A percentile compares a stretch with the other conserved stretches of the same genome.
These are phyloP conservation scores for Lucifuga dentata DNA, from an alignment of 2,113 vertebrate species.

Conservation along the genomic window DNA sequence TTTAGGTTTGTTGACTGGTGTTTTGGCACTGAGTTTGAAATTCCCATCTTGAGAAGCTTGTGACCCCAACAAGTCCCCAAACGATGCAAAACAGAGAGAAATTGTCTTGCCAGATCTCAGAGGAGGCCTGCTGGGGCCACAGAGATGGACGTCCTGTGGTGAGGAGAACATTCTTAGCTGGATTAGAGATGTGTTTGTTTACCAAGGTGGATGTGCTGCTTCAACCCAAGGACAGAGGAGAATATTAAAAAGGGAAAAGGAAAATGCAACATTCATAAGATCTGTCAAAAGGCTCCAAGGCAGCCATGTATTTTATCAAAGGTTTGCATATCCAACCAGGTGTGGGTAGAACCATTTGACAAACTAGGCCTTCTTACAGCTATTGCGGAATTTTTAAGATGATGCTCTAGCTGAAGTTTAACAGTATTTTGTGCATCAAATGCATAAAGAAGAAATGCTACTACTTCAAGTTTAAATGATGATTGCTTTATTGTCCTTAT, in stretches of 20 bases:
- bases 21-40: constrained; percentile 42
- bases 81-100: constrained; percentile 39
- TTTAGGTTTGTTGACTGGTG: constrained; percentile 31
- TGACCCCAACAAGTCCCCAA: constrained; percentile 37
- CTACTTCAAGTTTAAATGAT: constrained; percentile 1
- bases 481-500: background rate
- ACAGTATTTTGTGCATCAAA: constrained; percentile 23
- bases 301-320: constrained; percentile 17
- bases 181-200: constrained; percentile 73
- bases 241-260: constrained; percentile 29
- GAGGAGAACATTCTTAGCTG: constrained; percentile 73
- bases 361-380: constrained; percentile 16
- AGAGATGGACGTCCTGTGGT: constrained; percentile 54
- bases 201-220: constrained; percentile 50
- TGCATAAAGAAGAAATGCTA: background rate
- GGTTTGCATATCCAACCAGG: constrained; percentile 30
- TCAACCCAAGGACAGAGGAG: constrained; percentile 24
- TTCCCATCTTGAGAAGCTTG: constrained; percentile 28
- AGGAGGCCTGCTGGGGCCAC: constrained; percentile 37
- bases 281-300: constrained; percentile 35
- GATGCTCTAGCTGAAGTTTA: background rate
- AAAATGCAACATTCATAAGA: constrained; percentile 35
- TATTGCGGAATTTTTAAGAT: background rate
- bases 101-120: constrained; percentile 43
- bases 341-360: constrained; percentile 29